These are phyloP conservation scores for Empidonax traillii DNA, from an alignment of 2,113 vertebrate species.

Conservation along the genomic window DNA sequence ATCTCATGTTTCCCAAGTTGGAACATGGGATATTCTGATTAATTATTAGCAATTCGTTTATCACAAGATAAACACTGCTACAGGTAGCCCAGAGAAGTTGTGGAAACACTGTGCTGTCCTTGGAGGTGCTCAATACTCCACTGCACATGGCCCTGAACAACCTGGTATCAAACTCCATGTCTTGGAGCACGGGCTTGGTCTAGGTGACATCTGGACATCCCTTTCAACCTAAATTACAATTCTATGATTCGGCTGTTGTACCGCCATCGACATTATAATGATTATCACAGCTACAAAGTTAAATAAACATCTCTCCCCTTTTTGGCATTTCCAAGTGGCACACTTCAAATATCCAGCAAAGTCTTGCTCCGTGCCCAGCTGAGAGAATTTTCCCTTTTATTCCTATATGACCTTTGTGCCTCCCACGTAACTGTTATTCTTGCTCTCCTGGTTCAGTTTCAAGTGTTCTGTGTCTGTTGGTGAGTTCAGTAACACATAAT, in stretches of 20 bases:
- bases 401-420: neutral
- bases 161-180: neutral
- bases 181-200: neutral
- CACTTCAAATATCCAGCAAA: neutral
- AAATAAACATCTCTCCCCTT: neutral
- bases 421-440: neutral
- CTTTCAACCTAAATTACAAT: neutral
- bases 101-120: neutral
- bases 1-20: neutral
- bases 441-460: fast-evolving
- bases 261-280: neutral
- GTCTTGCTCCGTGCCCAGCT: neutral
- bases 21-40: neutral
- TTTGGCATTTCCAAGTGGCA: neutral
- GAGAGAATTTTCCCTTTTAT: neutral
- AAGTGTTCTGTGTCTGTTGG: neutral
- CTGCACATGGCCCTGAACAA: neutral
- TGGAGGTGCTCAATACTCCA: neutral
- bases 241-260: neutral
- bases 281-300: neutral
- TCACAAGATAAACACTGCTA: neutral
- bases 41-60: neutral
- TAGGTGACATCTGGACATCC: neutral
- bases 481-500: neutral
- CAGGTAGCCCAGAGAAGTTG: neutral